These are phyloP conservation scores for Chlorops oryzae DNA, from an alignment of 1,140 invertebrate genomes.

Conservation along the genomic window DNA sequence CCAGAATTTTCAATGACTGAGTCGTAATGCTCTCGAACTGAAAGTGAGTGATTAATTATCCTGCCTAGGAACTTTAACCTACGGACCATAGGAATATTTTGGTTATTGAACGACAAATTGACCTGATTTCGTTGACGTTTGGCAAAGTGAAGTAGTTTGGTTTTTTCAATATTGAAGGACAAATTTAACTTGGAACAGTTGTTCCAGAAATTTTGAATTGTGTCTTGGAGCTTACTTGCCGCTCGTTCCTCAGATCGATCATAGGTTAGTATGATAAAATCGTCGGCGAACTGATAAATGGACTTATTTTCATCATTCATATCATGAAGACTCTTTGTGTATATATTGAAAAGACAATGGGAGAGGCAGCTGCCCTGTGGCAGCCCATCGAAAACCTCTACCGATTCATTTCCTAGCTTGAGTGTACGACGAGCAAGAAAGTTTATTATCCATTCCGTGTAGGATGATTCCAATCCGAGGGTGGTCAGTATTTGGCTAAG, in stretches of 20 bases:
- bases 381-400: background rate
- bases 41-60: background rate
- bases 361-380: slow-evolving; percentile 1
- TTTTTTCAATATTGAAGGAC: background rate
- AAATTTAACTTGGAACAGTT: background rate
- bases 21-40: background rate
- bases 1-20: no score
- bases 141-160: background rate
- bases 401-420: background rate
- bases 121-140: background rate
- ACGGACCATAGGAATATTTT: no score
- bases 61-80: no score
- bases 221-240: background rate
- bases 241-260: background rate
- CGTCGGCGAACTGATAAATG: slow-evolving; percentile 1
- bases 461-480: background rate
- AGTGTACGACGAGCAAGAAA: background rate
- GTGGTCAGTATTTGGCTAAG: background rate
- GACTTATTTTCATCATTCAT: no score
- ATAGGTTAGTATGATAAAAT: background rate
- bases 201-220: background rate
- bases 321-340: background rate
- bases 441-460: background rate
- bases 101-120: background rate
- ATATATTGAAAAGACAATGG: background rate